Evolutionary conservation across 2,888 invertebrate genomes (phyloP).

Genomic region (Melinaea menophilus): DNA sequence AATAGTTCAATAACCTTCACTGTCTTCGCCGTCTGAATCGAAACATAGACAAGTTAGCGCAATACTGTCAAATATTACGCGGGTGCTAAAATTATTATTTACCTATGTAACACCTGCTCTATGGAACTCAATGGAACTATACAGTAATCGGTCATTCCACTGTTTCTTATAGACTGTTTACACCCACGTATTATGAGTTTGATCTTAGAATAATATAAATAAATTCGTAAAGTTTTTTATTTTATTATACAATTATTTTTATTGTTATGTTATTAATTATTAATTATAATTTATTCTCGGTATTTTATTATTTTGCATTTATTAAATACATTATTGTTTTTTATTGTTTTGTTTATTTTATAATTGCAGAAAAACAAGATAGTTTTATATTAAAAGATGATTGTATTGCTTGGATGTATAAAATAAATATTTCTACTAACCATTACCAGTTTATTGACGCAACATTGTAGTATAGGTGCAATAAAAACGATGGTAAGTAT

Average conservation of each 20-base stretch:
- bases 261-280: background rate
- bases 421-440: background rate
- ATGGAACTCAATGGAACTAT: conserved; percentile 21
- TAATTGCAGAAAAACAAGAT: background rate
- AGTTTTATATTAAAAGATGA: background rate
- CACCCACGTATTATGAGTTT: background rate
- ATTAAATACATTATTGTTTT: background rate
- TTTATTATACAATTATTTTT: background rate
- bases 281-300: background rate
- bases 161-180: conserved; percentile 6
- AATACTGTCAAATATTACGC: conserved; percentile 17
- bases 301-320: background rate
- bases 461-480: no score
- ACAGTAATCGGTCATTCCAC: conserved; percentile 26
- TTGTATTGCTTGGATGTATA: background rate
- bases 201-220: background rate
- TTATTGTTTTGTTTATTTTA: background rate
- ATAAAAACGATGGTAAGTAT: no score
- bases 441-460: no score
- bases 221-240: background rate
- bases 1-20: background rate
- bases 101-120: conserved; percentile 29
- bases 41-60: conserved; percentile 17
- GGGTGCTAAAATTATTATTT: conserved; percentile 25
- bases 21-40: background rate